Conservation (phyloP, 2,113 vertebrate genomes). For the Pseudorectes ferrugineus region DNA sequence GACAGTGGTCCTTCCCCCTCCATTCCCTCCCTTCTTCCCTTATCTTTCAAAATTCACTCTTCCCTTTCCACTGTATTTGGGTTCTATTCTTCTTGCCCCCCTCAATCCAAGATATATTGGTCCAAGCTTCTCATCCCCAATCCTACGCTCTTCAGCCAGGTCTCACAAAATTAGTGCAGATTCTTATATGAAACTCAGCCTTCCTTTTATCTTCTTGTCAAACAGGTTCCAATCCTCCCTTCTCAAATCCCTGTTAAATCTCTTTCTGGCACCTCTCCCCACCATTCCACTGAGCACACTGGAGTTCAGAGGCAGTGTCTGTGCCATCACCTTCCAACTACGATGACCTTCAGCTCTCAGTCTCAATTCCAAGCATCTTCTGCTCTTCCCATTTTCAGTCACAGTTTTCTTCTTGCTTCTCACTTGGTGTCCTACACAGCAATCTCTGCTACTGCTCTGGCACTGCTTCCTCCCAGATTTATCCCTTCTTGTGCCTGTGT, state of each 20-base stretch:
- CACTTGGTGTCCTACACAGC: neutral
- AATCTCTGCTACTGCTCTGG: neutral
- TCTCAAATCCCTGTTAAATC: neutral
- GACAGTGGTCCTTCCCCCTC: neutral
- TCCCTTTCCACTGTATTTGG: neutral
- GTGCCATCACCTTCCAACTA: neutral
- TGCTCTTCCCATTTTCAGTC: neutral
- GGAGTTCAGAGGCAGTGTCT: neutral
- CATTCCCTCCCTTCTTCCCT: neutral
- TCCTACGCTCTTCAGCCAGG: neutral
- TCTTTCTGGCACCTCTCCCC: neutral
- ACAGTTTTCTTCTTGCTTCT: neutral
- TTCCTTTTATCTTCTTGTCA: neutral
- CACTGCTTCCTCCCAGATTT: neutral
- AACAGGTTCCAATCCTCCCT: neutral
- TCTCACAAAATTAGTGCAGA: neutral
- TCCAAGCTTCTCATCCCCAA: neutral
- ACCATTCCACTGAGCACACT: neutral
- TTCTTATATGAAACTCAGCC: neutral
- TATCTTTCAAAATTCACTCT: neutral
- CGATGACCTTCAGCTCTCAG: neutral
- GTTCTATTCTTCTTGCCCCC: neutral
- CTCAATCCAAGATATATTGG: rapidly evolving
- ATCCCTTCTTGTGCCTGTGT: neutral
- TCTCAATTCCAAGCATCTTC: neutral